phyloP scores from a whole-genome alignment of 2,797 vertebrate species.

The Serranus cabrilla region DNA sequence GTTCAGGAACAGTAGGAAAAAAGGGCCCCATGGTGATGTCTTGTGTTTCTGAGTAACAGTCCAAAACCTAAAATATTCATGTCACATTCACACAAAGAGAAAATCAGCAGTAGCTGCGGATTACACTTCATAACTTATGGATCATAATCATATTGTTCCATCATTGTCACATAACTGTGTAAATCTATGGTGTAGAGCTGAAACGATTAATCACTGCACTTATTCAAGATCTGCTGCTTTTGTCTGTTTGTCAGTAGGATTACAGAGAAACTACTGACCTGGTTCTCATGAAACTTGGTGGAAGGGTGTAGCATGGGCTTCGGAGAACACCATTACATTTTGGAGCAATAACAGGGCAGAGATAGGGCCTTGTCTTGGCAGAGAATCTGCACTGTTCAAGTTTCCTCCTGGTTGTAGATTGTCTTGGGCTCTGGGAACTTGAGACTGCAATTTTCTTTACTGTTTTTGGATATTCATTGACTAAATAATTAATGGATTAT shows the following conservation, averaged over 20 bases:
- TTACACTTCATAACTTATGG: neutral
- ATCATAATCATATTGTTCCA: neutral
- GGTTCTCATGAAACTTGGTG: too few species aligned
- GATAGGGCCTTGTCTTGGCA: too few species aligned
- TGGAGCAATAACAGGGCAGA: too few species aligned
- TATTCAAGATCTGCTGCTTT: neutral
- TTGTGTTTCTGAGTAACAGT: neutral
- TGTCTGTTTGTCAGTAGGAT: too few species aligned
- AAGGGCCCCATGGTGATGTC: neutral
- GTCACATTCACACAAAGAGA: neutral
- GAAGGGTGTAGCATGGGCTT: too few species aligned
- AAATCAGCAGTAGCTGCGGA: neutral
- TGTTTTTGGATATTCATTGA: neutral
- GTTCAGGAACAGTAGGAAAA: too few species aligned
- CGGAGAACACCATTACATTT: too few species aligned
- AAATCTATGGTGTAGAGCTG: neutral
- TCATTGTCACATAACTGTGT: slow-evolving; percentile 1
- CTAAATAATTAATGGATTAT: too few species aligned
- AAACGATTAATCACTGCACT: neutral
- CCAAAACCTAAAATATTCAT: neutral
- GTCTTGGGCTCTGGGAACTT: neutral
- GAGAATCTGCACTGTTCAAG: too few species aligned
- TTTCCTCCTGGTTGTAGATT: neutral
- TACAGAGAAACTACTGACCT: too few species aligned
- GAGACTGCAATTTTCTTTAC: neutral